phyloP scores from a whole-genome alignment of 2,888 invertebrate species.

The Tolmerus cingulatus region DNA sequence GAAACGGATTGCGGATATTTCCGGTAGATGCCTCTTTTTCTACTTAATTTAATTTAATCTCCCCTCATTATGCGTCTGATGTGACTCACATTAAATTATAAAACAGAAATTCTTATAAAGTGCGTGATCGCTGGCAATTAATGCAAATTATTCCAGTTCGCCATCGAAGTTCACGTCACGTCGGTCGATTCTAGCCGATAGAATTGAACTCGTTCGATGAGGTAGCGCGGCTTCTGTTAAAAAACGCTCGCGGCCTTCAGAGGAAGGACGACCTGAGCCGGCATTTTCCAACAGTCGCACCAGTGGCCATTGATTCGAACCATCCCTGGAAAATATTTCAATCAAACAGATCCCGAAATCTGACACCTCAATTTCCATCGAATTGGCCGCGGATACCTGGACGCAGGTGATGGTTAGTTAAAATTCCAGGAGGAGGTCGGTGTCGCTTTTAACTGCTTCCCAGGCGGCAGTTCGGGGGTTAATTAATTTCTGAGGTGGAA shows the following conservation, averaged over 20 bases:
- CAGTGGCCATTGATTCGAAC: not conserved
- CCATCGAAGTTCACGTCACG: not conserved
- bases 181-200: not conserved
- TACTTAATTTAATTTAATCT: not conserved
- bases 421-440: not conserved
- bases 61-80: not conserved
- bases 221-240: not conserved
- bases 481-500: constrained; percentile 20
- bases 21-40: not conserved
- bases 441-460: not conserved
- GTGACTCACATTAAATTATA: not conserved
- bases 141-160: not conserved
- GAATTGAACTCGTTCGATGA: not conserved
- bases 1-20: not conserved
- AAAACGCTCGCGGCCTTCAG: not conserved
- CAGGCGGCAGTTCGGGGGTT: not conserved
- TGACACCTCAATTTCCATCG: not conserved
- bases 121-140: not conserved
- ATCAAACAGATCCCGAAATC: not conserved
- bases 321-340: not conserved
- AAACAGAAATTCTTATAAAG: not conserved
- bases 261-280: not conserved
- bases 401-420: not conserved
- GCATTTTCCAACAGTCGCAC: not conserved
- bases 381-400: not conserved